phyloP scores from a whole-genome alignment of 2,113 vertebrate genomes.

The Syngnathus floridae region DNA sequence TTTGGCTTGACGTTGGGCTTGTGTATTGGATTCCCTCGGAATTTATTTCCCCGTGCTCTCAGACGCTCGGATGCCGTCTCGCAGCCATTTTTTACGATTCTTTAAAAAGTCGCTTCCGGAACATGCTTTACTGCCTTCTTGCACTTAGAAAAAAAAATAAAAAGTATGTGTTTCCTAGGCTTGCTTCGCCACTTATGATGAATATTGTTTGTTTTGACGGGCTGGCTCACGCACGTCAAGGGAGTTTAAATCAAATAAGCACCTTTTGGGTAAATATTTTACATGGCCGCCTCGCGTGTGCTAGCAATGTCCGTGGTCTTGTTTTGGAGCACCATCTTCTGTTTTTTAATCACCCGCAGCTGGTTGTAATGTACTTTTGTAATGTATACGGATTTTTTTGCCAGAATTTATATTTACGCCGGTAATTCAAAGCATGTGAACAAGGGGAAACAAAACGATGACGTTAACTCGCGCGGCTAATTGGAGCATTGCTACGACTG shows the following conservation, averaged over 20 bases:
- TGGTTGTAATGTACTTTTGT: neutral
- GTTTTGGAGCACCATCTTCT: neutral
- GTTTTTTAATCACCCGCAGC: conserved; percentile 3
- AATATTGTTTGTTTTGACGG: conserved; percentile 42
- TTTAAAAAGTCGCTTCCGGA: neutral
- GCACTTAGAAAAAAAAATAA: conserved; percentile 15
- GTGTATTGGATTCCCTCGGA: conserved; percentile 7
- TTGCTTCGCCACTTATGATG: conserved; percentile 11
- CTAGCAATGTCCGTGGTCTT: neutral
- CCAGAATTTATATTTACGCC: neutral
- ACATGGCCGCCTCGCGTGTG: neutral
- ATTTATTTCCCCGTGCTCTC: conserved; percentile 3
- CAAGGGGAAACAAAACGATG: neutral
- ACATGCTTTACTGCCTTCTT: neutral
- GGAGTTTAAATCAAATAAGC: conserved; percentile 17
- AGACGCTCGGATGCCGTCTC: neutral
- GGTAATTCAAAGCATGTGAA: neutral
- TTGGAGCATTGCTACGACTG: neutral
- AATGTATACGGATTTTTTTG: neutral
- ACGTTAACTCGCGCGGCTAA: neutral
- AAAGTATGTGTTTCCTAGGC: conserved; percentile 4
- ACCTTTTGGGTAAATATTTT: conserved; percentile 10
- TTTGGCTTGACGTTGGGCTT: conserved; percentile 19
- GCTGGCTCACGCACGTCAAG: conserved; percentile 16
- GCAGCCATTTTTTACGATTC: neutral